Conservation (phyloP, 2,797 vertebrate genomes). For the Ctenochaetus hawaiiensis region DNA sequence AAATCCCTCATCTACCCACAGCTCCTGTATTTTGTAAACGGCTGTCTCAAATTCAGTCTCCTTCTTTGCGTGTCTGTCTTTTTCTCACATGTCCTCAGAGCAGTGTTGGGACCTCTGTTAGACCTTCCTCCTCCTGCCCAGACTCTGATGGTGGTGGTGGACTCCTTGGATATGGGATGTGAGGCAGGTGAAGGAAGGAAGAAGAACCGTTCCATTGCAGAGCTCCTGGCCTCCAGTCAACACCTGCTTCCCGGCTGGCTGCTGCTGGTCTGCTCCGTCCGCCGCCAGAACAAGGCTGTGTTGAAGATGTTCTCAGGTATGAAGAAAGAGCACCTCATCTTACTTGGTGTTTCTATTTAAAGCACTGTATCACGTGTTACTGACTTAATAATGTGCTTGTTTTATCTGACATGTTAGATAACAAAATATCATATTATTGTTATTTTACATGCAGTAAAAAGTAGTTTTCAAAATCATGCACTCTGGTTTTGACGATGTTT, state of each 20-base stretch:
- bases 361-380: no score
- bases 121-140: slow-evolving; percentile 83
- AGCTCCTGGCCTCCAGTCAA: slow-evolving; percentile 84
- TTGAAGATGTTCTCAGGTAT: slow-evolving; percentile 88
- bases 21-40: slow-evolving; percentile 8
- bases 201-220: slow-evolving; percentile 79
- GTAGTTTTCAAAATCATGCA: no score
- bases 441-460: no score
- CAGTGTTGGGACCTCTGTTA: slow-evolving; percentile 82
- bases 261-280: slow-evolving; percentile 87
- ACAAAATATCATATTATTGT: no score
- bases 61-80: slow-evolving; percentile 23
- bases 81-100: slow-evolving; percentile 68
- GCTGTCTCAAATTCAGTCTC: slow-evolving; percentile 13
- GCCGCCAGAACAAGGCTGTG: slow-evolving; percentile 84
- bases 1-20: background rate
- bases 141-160: slow-evolving; percentile 85
- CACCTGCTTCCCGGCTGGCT: slow-evolving; percentile 88
- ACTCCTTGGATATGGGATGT: slow-evolving; percentile 81
- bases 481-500: no score
- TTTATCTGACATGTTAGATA: background rate
- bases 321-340: background rate
- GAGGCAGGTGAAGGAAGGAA: slow-evolving; percentile 38
- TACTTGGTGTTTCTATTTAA: background rate
- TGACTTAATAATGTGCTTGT: no score